Conservation (phyloP, 2,888 invertebrate genomes). For the Drosophila affinis region DNA sequence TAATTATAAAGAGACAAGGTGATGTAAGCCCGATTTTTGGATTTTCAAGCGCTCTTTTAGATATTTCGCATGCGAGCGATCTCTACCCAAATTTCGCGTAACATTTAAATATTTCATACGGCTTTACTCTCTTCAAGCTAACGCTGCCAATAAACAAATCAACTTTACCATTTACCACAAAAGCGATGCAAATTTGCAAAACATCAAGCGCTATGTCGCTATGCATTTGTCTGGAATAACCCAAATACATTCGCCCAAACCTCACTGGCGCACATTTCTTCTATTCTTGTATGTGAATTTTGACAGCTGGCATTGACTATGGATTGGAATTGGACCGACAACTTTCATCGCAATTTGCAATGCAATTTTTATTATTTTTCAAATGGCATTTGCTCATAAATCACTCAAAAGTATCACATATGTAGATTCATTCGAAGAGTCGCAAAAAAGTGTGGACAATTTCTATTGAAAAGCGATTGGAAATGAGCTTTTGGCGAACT, state of each 20-base stretch:
- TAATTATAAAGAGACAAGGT: too few species aligned
- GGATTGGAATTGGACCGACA: conserved; percentile 10
- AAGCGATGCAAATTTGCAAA: conserved; percentile 60
- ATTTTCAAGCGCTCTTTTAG: background rate
- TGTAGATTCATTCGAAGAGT: conserved; percentile 1
- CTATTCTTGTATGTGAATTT: conserved; percentile 28
- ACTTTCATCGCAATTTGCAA: conserved; percentile 59
- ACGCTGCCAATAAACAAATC: conserved; percentile 52
- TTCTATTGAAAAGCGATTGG: conserved; percentile 43
- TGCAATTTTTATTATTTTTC: conserved; percentile 61
- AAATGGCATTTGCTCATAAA: conserved; percentile 68
- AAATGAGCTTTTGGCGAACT: conserved; percentile 20
- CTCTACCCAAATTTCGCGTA: conserved; percentile 6
- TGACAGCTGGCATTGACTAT: conserved; percentile 34
- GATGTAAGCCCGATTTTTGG: too few species aligned
- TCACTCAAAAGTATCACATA: conserved; percentile 49
- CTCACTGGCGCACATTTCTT: conserved; percentile 29
- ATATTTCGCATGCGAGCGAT: too few species aligned
- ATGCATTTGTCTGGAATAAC: conserved; percentile 45
- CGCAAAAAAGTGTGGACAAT: conserved; percentile 40
- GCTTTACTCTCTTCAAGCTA: conserved; percentile 12
- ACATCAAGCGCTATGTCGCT: conserved; percentile 46
- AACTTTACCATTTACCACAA: conserved; percentile 52
- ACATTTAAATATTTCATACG: conserved; percentile 39
- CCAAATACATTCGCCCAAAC: background rate